phyloP scores from a whole-genome alignment of 2,113 vertebrate species.

The Aviceda subcristata region DNA sequence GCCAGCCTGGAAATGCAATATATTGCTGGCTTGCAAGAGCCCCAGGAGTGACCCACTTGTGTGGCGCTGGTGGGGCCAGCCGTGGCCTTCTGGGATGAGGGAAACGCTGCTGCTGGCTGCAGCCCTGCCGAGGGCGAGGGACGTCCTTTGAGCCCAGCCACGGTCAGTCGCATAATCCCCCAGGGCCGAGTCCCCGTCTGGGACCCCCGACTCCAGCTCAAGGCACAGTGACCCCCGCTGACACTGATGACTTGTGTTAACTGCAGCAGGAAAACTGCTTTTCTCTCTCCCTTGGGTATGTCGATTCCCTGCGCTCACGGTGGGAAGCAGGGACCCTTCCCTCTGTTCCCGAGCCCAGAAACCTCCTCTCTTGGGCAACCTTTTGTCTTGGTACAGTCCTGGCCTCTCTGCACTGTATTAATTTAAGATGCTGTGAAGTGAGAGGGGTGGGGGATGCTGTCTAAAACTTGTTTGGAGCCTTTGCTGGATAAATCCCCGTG shows the following conservation, averaged over 20 bases:
- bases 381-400: not conserved
- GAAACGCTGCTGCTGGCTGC: not conserved
- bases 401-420: not conserved
- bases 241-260: accelerated
- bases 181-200: accelerated
- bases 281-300: not conserved
- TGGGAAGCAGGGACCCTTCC: not conserved
- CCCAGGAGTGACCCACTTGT: not conserved
- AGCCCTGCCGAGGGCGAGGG: not conserved
- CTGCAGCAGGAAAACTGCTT: not conserved
- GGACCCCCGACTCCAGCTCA: accelerated
- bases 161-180: accelerated
- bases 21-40: not conserved
- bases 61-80: not conserved
- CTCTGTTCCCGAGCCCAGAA: not conserved
- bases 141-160: not conserved
- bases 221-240: accelerated
- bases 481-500: constrained; percentile 32
- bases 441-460: not conserved
- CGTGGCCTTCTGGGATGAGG: not conserved
- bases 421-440: constrained; percentile 31
- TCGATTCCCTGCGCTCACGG: accelerated
- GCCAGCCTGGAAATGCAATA: not conserved
- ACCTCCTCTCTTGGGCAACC: not conserved
- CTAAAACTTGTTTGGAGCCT: not conserved